phyloP scores from a whole-genome alignment of 2,888 invertebrate species.

The Himalopsyche tibetana region DNA sequence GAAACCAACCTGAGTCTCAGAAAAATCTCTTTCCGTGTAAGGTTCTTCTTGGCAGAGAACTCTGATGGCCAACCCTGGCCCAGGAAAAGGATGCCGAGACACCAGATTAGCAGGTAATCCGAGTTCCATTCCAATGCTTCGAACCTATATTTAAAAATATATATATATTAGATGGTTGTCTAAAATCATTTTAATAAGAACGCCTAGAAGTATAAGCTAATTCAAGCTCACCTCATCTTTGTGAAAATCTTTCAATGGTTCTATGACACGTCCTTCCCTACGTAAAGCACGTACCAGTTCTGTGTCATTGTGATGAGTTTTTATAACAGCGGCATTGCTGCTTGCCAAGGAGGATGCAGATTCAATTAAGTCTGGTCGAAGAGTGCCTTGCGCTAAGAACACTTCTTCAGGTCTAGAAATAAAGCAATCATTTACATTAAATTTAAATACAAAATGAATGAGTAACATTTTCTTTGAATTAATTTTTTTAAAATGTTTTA shows the following conservation, averaged over 20 bases:
- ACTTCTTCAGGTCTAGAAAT: constrained; percentile 89
- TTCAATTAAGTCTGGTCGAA: constrained; percentile 98
- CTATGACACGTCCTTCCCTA: constrained; percentile 91
- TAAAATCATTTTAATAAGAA: neutral
- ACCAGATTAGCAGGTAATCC: constrained; percentile 92
- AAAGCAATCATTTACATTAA: neutral
- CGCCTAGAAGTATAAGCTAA: neutral
- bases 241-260: constrained; percentile 99
- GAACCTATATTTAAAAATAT: constrained; percentile 74
- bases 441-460: neutral
- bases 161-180: neutral
- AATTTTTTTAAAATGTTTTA: too few species aligned
- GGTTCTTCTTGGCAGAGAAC: constrained; percentile 97
- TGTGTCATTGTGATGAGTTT: constrained; percentile 99
- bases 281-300: constrained; percentile 90
- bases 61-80: constrained; percentile 97
- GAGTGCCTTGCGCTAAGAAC: constrained; percentile 94
- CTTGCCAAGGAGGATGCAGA: constrained; percentile 93
- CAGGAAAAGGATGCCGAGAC: constrained; percentile 98
- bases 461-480: neutral
- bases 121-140: constrained; percentile 91
- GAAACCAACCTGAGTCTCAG: constrained; percentile 88
- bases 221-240: constrained; percentile 92
- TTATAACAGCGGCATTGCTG: constrained; percentile 94
- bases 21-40: constrained; percentile 95